phyloP scores from a whole-genome alignment of 2,888 invertebrate species.

The Euzophera pinguis region DNA sequence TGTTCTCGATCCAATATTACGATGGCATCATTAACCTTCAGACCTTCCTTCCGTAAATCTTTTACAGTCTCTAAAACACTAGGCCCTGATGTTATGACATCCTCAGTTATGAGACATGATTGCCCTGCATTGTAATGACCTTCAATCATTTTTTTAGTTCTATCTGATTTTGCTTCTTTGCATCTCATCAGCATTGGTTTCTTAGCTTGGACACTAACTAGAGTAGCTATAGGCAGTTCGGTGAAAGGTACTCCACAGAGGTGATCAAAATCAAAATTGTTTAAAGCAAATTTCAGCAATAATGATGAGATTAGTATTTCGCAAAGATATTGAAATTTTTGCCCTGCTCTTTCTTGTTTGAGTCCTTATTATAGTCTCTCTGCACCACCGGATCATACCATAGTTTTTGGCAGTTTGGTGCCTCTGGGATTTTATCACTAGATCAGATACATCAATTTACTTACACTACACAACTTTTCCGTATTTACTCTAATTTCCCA shows the following conservation, averaged over 20 bases:
- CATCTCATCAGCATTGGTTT: constrained; percentile 94
- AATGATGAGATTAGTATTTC: constrained; percentile 55
- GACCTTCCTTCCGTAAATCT: constrained; percentile 83
- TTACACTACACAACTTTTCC: too few relatives aligned
- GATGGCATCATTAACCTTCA: constrained; percentile 86
- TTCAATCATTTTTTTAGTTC: constrained; percentile 97
- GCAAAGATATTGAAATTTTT: too few relatives aligned
- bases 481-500: constrained; percentile 47
- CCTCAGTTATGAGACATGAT: constrained; percentile 94
- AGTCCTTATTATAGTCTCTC: too few relatives aligned
- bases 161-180: constrained; percentile 96
- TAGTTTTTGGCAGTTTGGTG: too few relatives aligned
- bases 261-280: constrained; percentile 78
- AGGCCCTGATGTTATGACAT: constrained; percentile 95
- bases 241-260: constrained; percentile 98
- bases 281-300: constrained; percentile 67
- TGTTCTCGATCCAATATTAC: constrained; percentile 96
- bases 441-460: too few relatives aligned
- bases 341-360: too few relatives aligned
- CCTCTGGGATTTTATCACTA: too few relatives aligned
- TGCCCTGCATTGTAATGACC: constrained; percentile 89
- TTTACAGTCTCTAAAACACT: constrained; percentile 95
- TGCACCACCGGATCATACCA: too few relatives aligned
- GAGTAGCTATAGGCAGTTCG: constrained; percentile 95
- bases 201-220: constrained; percentile 85